Conservation (phyloP, 2,113 vertebrate genomes). For the Aegypius monachus region DNA sequence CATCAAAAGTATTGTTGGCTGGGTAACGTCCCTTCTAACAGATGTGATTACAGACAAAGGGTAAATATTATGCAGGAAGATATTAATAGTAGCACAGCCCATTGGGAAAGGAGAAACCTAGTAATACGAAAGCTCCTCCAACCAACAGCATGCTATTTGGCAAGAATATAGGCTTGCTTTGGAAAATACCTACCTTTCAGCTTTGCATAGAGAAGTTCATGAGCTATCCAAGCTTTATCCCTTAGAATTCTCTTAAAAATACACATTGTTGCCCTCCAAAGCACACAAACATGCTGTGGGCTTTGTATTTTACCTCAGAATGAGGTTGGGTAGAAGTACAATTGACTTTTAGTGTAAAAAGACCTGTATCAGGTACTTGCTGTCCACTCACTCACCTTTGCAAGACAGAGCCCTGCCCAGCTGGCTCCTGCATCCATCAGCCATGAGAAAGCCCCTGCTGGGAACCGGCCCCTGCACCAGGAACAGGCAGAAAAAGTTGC, state of each 20-base stretch:
- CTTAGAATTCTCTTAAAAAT: background rate
- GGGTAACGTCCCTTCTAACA: background rate
- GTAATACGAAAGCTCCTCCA: background rate
- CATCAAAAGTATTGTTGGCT: background rate
- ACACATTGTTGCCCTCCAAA: background rate
- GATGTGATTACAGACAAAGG: constrained; percentile 7
- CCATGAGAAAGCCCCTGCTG: background rate
- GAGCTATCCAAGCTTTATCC: background rate
- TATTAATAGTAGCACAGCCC: background rate
- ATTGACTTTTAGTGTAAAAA: background rate
- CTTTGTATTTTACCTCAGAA: background rate
- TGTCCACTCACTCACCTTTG: background rate
- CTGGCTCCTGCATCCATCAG: background rate
- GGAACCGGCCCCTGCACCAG: background rate
- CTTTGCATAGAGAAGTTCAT: background rate
- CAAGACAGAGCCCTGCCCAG: background rate
- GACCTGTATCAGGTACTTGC: background rate
- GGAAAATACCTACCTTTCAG: background rate
- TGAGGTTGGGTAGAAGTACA: background rate
- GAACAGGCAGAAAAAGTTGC: background rate
- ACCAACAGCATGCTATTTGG: background rate
- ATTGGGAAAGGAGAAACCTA: background rate
- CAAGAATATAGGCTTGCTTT: background rate
- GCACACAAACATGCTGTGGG: background rate
- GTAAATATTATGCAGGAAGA: background rate